Percentiles rank a stretch among this genome's conserved stretches.
Evolutionary conservation across 2,113 vertebrate species (phyloP).

Genomic region (Oreochromis aureus): DNA sequence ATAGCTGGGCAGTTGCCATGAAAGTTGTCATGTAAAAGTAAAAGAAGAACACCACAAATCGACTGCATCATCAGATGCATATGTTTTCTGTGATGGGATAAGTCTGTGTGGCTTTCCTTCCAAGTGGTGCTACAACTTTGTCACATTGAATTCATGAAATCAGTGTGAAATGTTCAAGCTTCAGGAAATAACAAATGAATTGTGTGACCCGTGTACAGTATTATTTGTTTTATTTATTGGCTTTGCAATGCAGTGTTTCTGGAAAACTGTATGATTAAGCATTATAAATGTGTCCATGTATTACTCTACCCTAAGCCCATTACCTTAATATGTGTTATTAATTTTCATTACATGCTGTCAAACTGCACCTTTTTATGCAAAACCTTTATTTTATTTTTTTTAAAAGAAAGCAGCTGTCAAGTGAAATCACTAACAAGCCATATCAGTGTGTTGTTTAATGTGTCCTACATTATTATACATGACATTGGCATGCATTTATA

Average conservation of each 20-base stretch:
- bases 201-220: constrained; percentile 56
- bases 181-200: constrained; percentile 42
- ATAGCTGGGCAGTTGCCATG: constrained; percentile 7
- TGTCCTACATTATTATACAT: not conserved
- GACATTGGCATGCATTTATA: not conserved
- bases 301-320: constrained; percentile 18
- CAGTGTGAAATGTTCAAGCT: constrained; percentile 34
- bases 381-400: not conserved
- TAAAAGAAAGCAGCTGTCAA: not conserved
- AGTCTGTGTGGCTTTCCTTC: constrained; percentile 1
- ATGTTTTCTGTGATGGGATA: not conserved
- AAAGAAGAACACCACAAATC: not conserved
- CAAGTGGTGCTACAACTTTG: constrained; percentile 50
- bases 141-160: constrained; percentile 19
- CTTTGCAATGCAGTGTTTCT: constrained; percentile 58
- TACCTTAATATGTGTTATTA: constrained; percentile 34
- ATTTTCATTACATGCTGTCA: constrained; percentile 34
- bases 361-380: constrained; percentile 28
- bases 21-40: not conserved
- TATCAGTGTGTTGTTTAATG: not conserved
- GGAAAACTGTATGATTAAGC: constrained; percentile 60
- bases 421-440: not conserved
- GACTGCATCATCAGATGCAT: not conserved
- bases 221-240: constrained; percentile 73
- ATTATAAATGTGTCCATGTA: constrained; percentile 44